Evolutionary conservation across 2,888 invertebrate genomes (phyloP), one percentile per base, ranked within the genome.

Genomic region (Ichneumon xanthorius): DNA sequence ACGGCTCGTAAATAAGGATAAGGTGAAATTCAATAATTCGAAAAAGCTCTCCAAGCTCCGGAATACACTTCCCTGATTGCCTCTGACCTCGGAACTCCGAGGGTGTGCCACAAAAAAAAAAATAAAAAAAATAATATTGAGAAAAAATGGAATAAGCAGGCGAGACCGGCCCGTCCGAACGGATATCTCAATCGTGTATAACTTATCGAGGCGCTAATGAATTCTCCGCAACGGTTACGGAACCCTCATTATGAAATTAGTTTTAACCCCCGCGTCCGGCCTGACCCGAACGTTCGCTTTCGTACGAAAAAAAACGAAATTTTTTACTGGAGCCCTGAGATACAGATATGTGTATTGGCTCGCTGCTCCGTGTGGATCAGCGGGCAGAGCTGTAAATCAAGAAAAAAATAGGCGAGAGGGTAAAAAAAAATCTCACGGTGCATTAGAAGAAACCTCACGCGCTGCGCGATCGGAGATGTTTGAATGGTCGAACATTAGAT

Each of bases 161-260:
- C 26, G 73, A 2, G 63, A 45, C 16, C 45, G 65, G 80, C 61
- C 80, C 83, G 67, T 53, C 61, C 72, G 82, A 85, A 70, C 73
- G 65, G 90, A 91, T 90, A 90, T 90, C 90, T 92, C 89, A 91
- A 92, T 92, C 90, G 88, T 77, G 82, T 88, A 77, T 33, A 82
- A 86, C 88, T 90, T 81, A 92, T 92, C 91, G 87, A 50, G 85
- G 86, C 87, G 88, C 89, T 93, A 92, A 92, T 92, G 91, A 92
- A 92, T 91, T 92, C 90, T 88, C 88, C 86, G 87, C 87, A 87
- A 89, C 87, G 89, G 86, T 88, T 87, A 88, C 88, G 85, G 86
- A 88, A 89, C 87, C 84, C 86, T 88, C 89, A 89, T 92, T 91
- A 92, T 90, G 90, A 92, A 93, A 92, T 92, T 90, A 90, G 90